Conservation (phyloP, 2,888 invertebrate genomes). For the Caenorhabditis zanzibari region DNA sequence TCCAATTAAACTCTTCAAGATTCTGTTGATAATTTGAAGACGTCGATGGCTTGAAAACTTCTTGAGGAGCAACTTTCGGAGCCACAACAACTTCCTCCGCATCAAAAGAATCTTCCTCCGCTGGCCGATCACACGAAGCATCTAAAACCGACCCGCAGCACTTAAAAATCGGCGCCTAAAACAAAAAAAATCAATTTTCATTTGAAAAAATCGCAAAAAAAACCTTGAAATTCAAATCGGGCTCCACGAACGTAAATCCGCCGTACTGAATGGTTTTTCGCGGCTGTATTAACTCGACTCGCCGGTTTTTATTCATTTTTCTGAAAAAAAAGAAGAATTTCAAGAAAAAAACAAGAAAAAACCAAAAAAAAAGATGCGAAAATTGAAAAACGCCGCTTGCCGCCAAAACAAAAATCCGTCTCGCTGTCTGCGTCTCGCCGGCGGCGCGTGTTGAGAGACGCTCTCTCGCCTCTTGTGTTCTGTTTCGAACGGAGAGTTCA, state of each 20-base stretch:
- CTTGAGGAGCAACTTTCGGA: neutral
- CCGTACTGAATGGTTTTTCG: slow-evolving; percentile 22
- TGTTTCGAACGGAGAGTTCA: neutral
- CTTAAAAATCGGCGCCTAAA: slow-evolving; percentile 48
- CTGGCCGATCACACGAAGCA: slow-evolving; percentile 8
- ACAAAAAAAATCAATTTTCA: neutral
- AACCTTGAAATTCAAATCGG: slow-evolving; percentile 62
- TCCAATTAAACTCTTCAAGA: too few species aligned
- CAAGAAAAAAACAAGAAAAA: neutral
- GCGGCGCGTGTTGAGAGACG: neutral
- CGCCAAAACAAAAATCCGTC: neutral
- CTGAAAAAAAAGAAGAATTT: too few species aligned
- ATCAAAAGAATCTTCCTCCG: neutral
- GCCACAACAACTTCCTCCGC: neutral
- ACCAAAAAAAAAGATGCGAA: neutral
- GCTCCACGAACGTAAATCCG: slow-evolving; percentile 47
- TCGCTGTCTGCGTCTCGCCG: neutral
- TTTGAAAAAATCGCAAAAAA: neutral
- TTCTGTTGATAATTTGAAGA: too few species aligned
- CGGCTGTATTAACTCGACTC: neutral
- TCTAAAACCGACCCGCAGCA: slow-evolving; percentile 33
- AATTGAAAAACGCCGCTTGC: neutral
- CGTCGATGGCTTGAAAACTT: neutral
- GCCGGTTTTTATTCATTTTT: slow-evolving; percentile 5
- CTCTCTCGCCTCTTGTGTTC: neutral